phyloP scores from a whole-genome alignment of 1,140 invertebrate species.

The Lasaia peninsularis region DNA sequence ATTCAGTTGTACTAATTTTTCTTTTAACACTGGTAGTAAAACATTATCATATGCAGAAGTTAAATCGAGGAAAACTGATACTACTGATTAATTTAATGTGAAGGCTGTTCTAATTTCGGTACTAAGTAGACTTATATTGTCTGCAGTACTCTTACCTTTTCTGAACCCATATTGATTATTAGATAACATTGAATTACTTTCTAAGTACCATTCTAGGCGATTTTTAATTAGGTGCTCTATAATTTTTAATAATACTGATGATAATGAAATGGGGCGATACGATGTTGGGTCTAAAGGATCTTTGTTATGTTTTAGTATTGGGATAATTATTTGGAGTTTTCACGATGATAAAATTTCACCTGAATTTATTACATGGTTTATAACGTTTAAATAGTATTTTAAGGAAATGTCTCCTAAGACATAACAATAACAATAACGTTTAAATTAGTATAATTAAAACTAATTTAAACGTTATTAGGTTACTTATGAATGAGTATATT shows the following conservation, averaged over 20 bases:
- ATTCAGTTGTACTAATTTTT: constrained; percentile 21
- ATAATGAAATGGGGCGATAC: constrained; percentile 31
- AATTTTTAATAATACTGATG: constrained; percentile 28
- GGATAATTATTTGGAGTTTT: constrained; percentile 34
- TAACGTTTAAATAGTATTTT: constrained; percentile 16
- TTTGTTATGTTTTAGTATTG: constrained; percentile 34
- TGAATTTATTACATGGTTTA: constrained; percentile 16
- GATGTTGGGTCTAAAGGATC: constrained; percentile 18
- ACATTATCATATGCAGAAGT: constrained; percentile 31
- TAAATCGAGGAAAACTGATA: constrained; percentile 28
- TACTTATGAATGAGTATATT: constrained; percentile 24
- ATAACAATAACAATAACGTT: no score
- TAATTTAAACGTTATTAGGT: no score
- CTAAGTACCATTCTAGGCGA: constrained; percentile 23
- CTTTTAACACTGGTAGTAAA: constrained; percentile 19
- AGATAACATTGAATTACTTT: constrained; percentile 22
- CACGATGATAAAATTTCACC: constrained; percentile 19
- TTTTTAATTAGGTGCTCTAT: constrained; percentile 14
- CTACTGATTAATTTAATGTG: constrained; percentile 11
- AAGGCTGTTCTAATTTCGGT: constrained; percentile 26
- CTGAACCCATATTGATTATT: constrained; percentile 30
- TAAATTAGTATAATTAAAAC: no score
- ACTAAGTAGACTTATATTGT: constrained; percentile 26
- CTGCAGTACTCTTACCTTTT: constrained; percentile 21
- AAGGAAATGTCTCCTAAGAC: neutral